A percentile compares a stretch with the other conserved stretches of the same genome.
phyloP scores from a whole-genome alignment of 2,113 vertebrate genomes.

The Oncorhynchus masou region DNA sequence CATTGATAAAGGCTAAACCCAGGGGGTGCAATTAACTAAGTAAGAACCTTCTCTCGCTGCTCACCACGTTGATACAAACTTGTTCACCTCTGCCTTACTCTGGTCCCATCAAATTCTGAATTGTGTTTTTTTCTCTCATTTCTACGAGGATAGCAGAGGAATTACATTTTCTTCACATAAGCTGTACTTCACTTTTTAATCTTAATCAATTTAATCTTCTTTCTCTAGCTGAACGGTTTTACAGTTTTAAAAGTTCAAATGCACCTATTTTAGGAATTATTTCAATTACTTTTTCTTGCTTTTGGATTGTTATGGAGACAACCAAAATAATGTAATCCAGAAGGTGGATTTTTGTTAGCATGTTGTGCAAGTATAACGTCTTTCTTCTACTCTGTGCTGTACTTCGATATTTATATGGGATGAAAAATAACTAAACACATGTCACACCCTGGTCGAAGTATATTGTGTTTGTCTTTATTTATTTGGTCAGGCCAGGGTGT shows the following conservation, averaged over 20 bases:
- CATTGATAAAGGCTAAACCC: too few species aligned
- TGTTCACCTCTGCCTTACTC: background rate
- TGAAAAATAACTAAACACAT: slow-evolving; percentile 51
- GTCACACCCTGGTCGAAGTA: too few species aligned
- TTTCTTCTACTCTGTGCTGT: slow-evolving; percentile 10
- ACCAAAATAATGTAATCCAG: background rate
- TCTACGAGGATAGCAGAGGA: background rate
- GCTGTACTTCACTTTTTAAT: too few species aligned
- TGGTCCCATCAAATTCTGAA: background rate
- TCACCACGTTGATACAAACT: background rate
- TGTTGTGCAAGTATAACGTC: background rate
- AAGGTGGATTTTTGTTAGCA: background rate
- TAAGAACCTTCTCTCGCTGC: background rate
- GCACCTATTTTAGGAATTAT: too few species aligned
- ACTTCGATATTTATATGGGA: slow-evolving; percentile 47
- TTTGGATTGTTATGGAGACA: background rate
- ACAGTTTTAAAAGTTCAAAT: too few species aligned
- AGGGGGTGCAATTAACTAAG: too few species aligned
- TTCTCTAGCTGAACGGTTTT: too few species aligned
- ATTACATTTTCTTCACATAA: too few species aligned
- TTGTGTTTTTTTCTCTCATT: background rate
- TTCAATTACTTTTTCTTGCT: background rate
- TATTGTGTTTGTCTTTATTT: too few species aligned
- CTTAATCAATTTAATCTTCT: too few species aligned
- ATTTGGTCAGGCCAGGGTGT: too few species aligned